Conservation (phyloP, 2,888 invertebrate species). For the Griposia aprilina region DNA sequence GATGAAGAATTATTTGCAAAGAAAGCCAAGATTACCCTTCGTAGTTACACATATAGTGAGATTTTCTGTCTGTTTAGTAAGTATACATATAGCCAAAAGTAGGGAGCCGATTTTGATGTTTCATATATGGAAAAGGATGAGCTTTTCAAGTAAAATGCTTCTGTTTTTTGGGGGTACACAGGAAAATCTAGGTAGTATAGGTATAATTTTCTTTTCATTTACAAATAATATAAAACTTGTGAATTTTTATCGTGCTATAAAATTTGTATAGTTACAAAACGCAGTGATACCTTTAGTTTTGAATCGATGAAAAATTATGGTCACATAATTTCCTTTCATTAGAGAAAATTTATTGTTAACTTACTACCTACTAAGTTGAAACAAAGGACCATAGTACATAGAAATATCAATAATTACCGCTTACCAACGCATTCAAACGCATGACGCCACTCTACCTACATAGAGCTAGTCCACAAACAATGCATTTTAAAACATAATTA, state of each 20-base stretch:
- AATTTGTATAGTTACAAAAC: background rate
- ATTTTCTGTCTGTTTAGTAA: background rate
- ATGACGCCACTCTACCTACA: background rate
- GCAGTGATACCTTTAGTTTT: background rate
- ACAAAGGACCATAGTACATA: background rate
- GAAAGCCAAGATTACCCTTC: background rate
- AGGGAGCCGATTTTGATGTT: background rate
- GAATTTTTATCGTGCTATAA: background rate
- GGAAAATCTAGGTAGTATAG: background rate
- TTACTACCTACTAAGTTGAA: background rate
- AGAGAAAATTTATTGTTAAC: background rate
- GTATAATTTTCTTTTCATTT: background rate
- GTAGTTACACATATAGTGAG: background rate
- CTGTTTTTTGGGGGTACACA: background rate
- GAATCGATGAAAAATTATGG: background rate
- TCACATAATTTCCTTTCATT: background rate
- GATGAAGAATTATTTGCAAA: conserved; percentile 25
- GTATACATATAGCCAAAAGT: background rate
- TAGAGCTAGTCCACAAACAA: conserved; percentile 66
- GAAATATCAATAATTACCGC: background rate
- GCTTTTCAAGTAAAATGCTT: too few species aligned
- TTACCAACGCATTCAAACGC: conserved; percentile 7
- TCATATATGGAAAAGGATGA: background rate
- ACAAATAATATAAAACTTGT: background rate
- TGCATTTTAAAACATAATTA: conserved; percentile 76